Evolutionary conservation across 2,113 vertebrate genomes (phyloP).

Genomic region (Sclerurus mexicanus): DNA sequence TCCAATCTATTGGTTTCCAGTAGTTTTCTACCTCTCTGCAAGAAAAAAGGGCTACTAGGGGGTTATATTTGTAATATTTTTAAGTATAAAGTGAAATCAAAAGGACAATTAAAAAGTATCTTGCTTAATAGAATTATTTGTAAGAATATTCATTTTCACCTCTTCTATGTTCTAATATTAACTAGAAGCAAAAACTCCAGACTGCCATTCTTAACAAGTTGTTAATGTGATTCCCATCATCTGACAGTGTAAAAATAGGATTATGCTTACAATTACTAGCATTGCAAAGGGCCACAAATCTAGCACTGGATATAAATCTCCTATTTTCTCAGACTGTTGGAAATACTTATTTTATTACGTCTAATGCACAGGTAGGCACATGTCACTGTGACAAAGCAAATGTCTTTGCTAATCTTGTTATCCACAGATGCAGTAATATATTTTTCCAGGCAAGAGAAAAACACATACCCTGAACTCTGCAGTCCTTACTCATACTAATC

Average conservation of each 20-base stretch:
- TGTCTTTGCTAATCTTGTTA: background rate
- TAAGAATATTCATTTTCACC: background rate
- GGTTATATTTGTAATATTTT: background rate
- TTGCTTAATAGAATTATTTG: background rate
- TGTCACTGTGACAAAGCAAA: background rate
- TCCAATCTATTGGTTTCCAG: background rate
- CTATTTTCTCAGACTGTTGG: background rate
- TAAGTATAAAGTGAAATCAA: background rate
- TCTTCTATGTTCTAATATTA: background rate
- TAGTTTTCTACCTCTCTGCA: background rate
- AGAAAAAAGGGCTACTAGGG: background rate
- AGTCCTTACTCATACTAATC: constrained; percentile 24
- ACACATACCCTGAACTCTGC: background rate
- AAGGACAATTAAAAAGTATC: background rate
- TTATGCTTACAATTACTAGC: background rate
- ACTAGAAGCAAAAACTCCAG: background rate
- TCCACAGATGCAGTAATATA: constrained; percentile 4
- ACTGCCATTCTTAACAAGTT: background rate
- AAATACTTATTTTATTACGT: background rate
- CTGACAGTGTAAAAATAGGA: background rate
- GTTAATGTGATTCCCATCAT: background rate
- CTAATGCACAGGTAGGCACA: background rate
- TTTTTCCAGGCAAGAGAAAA: constrained; percentile 40
- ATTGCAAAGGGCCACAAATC: background rate
- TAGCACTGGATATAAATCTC: background rate